phyloP scores from a whole-genome alignment of 2,888 invertebrate species.

The Ariolimax columbianus region DNA sequence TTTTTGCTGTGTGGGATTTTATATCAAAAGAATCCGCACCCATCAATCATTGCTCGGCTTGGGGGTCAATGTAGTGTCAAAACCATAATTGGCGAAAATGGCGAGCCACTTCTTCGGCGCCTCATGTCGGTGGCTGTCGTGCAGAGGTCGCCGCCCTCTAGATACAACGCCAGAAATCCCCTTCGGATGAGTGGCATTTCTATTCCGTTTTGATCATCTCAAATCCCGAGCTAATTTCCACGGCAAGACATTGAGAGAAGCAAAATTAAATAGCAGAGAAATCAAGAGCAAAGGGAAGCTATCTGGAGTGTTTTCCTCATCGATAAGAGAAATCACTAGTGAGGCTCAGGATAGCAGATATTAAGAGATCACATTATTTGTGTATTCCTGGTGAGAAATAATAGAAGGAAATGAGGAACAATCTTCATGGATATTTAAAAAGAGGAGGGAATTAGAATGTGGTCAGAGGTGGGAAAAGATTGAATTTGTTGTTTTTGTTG shows the following conservation, averaged over 20 bases:
- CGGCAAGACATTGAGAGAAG: conserved; percentile 47
- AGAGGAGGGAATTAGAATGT: not conserved
- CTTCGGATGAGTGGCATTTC: conserved; percentile 39
- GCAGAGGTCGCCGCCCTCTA: conserved; percentile 37
- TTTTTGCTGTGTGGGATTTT: conserved; percentile 33
- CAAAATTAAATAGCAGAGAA: conserved; percentile 46
- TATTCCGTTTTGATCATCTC: conserved; percentile 47
- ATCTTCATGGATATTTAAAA: not conserved
- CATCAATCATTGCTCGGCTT: conserved; percentile 30
- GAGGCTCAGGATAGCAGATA: not conserved
- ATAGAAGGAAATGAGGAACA: not conserved
- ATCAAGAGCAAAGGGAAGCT: conserved; percentile 16
- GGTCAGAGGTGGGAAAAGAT: too few relatives aligned
- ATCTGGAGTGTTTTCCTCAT: conserved; percentile 24
- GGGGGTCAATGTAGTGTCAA: conserved; percentile 45
- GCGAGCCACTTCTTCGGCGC: conserved; percentile 44
- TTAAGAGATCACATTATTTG: not conserved
- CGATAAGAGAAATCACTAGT: conserved; percentile 4
- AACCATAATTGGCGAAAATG: conserved; percentile 49
- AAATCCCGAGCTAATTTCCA: conserved; percentile 49
- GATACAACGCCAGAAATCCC: conserved; percentile 40
- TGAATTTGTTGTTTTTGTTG: too few relatives aligned
- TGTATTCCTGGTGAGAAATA: too few relatives aligned
- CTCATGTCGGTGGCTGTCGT: conserved; percentile 45
- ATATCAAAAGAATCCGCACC: conserved; percentile 33